These are phyloP conservation scores for rabbit (Oryctolagus cuniculus) DNA, from an alignment of 2,113 vertebrate genomes.

Conservation along the genomic window DNA sequence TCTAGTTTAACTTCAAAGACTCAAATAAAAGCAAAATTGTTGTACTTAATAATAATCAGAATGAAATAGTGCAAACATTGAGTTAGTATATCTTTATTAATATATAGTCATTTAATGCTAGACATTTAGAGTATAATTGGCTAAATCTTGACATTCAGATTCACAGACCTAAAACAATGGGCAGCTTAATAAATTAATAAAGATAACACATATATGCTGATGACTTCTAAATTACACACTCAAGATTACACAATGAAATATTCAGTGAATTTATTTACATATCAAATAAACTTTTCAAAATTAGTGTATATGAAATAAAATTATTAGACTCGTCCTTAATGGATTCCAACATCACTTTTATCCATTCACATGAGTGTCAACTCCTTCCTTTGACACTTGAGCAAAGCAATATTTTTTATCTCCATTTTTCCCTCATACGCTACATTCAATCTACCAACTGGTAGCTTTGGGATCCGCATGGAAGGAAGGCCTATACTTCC, in stretches of 20 bases:
- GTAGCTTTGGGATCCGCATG: no score
- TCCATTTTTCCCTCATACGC: not conserved
- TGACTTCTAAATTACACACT: not conserved
- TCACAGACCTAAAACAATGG: not conserved
- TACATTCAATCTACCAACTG: not conserved
- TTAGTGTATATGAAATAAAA: not conserved
- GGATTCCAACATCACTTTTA: not conserved
- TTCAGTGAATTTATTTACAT: not conserved
- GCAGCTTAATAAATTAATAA: not conserved
- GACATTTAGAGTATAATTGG: not conserved
- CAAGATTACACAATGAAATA: not conserved
- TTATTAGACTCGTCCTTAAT: not conserved
- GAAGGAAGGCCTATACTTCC: no score
- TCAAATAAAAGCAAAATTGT: not conserved
- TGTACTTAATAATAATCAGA: not conserved
- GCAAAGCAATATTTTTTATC: not conserved
- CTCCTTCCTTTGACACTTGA: not conserved
- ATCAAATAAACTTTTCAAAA: not conserved
- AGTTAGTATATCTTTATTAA: not conserved
- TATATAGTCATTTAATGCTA: not conserved
- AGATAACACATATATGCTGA: not conserved
- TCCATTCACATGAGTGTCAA: not conserved
- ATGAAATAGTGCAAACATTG: not conserved
- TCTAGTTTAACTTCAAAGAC: not conserved
- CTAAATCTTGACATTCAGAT: not conserved